Evolutionary conservation across 2,888 invertebrate genomes (phyloP), one percentile per base, ranked within the genome.

Genomic region (Cistogaster globosa): DNA sequence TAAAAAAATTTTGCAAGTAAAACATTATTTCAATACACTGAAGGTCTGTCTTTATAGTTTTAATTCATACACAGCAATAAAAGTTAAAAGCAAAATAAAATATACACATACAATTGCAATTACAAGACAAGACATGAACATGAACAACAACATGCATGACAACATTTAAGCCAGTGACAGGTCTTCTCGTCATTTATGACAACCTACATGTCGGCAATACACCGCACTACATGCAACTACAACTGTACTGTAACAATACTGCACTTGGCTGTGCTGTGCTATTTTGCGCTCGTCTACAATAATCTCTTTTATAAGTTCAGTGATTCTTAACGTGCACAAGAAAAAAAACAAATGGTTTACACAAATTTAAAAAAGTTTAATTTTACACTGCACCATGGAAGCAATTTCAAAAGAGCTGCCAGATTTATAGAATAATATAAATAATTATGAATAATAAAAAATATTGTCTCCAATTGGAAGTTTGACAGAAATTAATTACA

Each of bases 131-230:
- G 62, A 58, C 42, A 71, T 26, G 71, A 22, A 67, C 14, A 63
- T 68, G 38, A 55, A 58, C 53, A 20, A 26, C 26, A 76, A 81
- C 76, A 77, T 55, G 75, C 26, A 76, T 71, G 71, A 77, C 79
- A 84, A 74, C 74, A 74, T 84, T 81, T 78, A 74, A 67, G 69
- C 69, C 74, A 84, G 65, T 75, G 84, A 81, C 81, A 84, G 84
- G 78, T 81, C 84, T 81, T 81, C 84, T 84, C 81, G 84, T 84
- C 81, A 78, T 69, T 69, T 81, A 81, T 84, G 84, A 84, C 84
- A 84, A 84, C 84, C 77, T 74, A 81, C 81, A 84, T 74, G 84
- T 68, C 68, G 77, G 81, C 84, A 77, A 42, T 55, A 42, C 22
- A 48, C 20, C 20, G 22, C 42, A 63, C 22, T 18, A 22, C 20